Evolutionary conservation across 2,797 vertebrate genomes (phyloP).

Genomic region (Cygnus olor): DNA sequence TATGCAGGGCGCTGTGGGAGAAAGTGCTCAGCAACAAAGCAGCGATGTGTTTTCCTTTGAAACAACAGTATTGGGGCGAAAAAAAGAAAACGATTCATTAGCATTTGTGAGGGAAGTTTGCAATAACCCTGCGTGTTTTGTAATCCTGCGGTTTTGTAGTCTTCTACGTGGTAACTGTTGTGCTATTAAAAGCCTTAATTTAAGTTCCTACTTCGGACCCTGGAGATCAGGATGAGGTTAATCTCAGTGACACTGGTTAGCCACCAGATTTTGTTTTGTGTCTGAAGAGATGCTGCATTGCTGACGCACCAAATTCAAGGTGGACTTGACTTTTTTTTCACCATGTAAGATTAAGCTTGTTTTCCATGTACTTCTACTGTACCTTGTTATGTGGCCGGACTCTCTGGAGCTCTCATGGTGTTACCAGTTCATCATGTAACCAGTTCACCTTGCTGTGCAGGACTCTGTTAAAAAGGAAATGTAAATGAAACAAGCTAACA

Average conservation of each 20-base stretch:
- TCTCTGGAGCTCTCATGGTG: neutral
- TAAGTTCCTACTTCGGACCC: slow-evolving; percentile 8
- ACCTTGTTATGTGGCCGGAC: fast-evolving
- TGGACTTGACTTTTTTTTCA: neutral
- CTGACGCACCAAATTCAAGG: slow-evolving; percentile 21
- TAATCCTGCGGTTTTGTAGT: slow-evolving; percentile 17
- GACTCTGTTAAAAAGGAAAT: slow-evolving; percentile 5
- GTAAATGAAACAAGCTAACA: slow-evolving; percentile 41
- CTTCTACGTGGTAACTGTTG: neutral
- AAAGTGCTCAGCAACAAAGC: slow-evolving; percentile 66
- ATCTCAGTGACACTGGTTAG: slow-evolving; percentile 21
- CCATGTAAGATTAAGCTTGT: neutral
- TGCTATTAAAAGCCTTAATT: neutral
- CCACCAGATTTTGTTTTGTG: slow-evolving; percentile 11
- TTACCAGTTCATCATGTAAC: neutral
- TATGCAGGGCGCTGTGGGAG: slow-evolving; percentile 66
- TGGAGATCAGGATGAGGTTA: slow-evolving; percentile 30
- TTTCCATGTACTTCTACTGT: neutral
- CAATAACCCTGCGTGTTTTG: neutral
- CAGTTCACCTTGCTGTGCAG: neutral
- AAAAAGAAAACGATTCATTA: slow-evolving; percentile 59
- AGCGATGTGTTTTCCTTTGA: slow-evolving; percentile 55
- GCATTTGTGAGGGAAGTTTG: slow-evolving; percentile 55
- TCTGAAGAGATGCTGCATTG: neutral
- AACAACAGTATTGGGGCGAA: slow-evolving; percentile 35